Evolutionary conservation across 2,888 invertebrate genomes (phyloP), one percentile per base, ranked within the genome.

Genomic region (Ceramica pisi): DNA sequence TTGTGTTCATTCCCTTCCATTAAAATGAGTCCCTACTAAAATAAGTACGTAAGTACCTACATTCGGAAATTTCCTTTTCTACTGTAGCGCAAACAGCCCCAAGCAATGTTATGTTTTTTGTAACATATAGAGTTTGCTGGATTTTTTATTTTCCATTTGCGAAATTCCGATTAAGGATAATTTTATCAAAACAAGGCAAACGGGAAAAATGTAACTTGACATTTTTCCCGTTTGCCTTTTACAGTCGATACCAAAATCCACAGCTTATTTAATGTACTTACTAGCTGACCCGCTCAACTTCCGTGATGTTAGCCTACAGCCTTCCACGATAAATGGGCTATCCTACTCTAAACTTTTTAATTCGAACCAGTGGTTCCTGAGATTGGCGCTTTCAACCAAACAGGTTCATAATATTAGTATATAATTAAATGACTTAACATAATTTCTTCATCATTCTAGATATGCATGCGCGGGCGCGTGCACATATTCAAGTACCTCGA

Each of bases 401-500:
- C n/a, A n/a, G n/a, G n/a, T n/a, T n/a, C n/a, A n/a, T n/a, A n/a
- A n/a, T n/a, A n/a, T n/a, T n/a, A n/a, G n/a, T n/a, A n/a, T n/a
- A n/a, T n/a, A n/a, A 21, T 14, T 16, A 23, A 21, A 8, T 35
- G 1, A 19, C 8, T 2, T 46, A 19, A 21, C 10, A 57, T 19
- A 44, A 56, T 9, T 2, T 31, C 2, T 53, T 53, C 12, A 8
- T 38, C 21, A 57, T 66, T 96, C 9, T 93, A 98, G 98, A 96
- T 98, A 85, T 99, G 99, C 95, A 98, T 98, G 94, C 97, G 99
- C 92, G 99, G 99, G 86, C 97, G 98, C 90, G 98, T 98, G 90
- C 99, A 99, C 94, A 98, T 99, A 88, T 99, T 99, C 96, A 99
- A 99, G 93, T 99, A 98, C 95, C 96, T 99, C 85, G 99, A 99